These are phyloP conservation scores for Agelastica alni DNA, from an alignment of 2,888 invertebrate species.

Conservation along the genomic window DNA sequence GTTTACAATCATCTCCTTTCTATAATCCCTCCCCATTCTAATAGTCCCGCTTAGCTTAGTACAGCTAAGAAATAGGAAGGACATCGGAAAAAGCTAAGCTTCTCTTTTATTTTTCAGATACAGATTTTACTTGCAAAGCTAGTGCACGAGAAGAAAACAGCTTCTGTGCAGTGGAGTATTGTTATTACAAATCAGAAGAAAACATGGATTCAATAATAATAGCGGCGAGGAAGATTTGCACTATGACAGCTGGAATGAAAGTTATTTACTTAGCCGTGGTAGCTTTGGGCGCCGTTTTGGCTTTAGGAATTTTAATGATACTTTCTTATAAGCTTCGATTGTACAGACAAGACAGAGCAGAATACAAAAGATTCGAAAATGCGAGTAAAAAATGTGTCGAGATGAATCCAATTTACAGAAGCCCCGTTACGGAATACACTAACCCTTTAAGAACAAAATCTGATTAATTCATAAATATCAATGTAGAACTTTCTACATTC, in stretches of 20 bases:
- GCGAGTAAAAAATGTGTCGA: slow-evolving; percentile 24
- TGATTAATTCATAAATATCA: too few species aligned
- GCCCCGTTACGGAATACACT: slow-evolving; percentile 40
- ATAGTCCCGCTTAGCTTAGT: too few species aligned
- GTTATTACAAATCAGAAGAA: slow-evolving; percentile 29
- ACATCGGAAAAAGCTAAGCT: too few species aligned
- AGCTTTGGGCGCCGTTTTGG: slow-evolving; percentile 22
- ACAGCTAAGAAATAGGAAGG: too few species aligned
- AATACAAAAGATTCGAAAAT: slow-evolving; percentile 32
- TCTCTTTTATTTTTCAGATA: too few species aligned
- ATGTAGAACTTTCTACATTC: too few species aligned
- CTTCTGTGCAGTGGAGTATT: slow-evolving; percentile 31
- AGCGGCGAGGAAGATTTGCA: slow-evolving; percentile 25
- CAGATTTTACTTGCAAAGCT: slow-evolving; percentile 19
- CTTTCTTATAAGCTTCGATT: slow-evolving; percentile 30
- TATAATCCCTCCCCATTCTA: too few species aligned
- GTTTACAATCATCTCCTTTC: too few species aligned
- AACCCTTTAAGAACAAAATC: slow-evolving; percentile 40
- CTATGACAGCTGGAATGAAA: slow-evolving; percentile 27
- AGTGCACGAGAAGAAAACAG: slow-evolving; percentile 16
- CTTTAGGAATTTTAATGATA: slow-evolving; percentile 32
- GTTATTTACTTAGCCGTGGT: slow-evolving; percentile 14
- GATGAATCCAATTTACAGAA: slow-evolving; percentile 64
- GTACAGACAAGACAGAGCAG: slow-evolving; percentile 31
- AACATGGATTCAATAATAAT: slow-evolving; percentile 24